Conservation (phyloP, 2,797 vertebrate species). For the Notolepis coatsorum region DNA sequence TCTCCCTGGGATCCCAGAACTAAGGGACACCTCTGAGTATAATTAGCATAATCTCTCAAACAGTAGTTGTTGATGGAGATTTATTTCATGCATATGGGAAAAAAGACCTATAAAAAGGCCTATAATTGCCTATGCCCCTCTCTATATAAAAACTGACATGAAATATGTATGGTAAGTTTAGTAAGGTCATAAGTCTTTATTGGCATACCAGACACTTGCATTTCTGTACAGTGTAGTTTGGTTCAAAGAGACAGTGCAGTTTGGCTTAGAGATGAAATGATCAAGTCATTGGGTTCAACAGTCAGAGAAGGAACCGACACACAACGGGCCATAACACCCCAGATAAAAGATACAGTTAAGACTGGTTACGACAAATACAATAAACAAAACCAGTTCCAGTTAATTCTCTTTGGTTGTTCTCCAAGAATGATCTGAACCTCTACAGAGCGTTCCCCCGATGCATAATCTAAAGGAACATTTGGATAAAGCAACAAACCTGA, state of each 20-base stretch:
- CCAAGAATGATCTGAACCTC: slow-evolving; percentile 8
- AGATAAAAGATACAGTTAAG: background rate
- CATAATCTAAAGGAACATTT: background rate
- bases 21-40: too few species aligned
- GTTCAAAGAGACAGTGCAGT: background rate
- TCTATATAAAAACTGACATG: background rate
- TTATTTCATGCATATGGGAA: too few species aligned
- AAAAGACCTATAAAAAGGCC: too few species aligned
- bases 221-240: slow-evolving; percentile 16
- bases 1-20: too few species aligned
- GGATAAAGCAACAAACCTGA: slow-evolving; percentile 47
- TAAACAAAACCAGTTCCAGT: slow-evolving; percentile 13
- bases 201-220: slow-evolving; percentile 23
- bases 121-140: too few species aligned
- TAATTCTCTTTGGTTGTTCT: slow-evolving; percentile 46
- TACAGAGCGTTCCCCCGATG: slow-evolving; percentile 24
- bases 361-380: slow-evolving; percentile 11
- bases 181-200: slow-evolving; percentile 30
- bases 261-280: too few species aligned
- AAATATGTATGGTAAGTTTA: background rate
- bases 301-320: slow-evolving; percentile 1
- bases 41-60: too few species aligned
- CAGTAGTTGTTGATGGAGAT: too few species aligned
- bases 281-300: slow-evolving; percentile 4
- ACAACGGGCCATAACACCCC: background rate